Percentiles rank a stretch among this genome's conserved stretches.
These are phyloP conservation scores for Sympetrum striolatum DNA, from an alignment of 2,888 invertebrate species.

Conservation along the genomic window DNA sequence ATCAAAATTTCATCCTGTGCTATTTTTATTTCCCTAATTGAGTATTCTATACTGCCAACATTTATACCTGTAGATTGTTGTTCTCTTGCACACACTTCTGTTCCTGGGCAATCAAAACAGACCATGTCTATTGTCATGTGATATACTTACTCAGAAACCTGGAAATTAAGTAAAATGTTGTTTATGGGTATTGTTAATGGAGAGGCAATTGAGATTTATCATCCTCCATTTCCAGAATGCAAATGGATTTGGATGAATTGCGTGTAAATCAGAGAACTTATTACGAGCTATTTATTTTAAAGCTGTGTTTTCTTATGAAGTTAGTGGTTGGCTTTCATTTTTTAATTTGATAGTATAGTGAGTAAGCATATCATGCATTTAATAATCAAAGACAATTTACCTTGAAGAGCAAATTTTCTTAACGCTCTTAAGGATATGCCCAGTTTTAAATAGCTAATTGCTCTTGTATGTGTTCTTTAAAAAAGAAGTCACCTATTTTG, in stretches of 20 bases:
- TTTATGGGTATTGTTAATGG: neutral
- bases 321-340: neutral
- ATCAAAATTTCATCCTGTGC: slow-evolving; percentile 7
- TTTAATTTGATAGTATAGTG: slow-evolving; percentile 11
- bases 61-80: slow-evolving; percentile 21
- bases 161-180: neutral
- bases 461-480: slow-evolving; percentile 38
- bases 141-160: slow-evolving; percentile 37
- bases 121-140: slow-evolving; percentile 37
- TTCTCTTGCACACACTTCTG: slow-evolving; percentile 34
- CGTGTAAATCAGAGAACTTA: neutral
- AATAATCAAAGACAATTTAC: slow-evolving; percentile 29
- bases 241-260: neutral
- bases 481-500: slow-evolving; percentile 30
- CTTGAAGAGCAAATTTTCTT: slow-evolving; percentile 8
- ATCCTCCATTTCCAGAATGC: neutral
- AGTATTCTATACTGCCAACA: slow-evolving; percentile 23
- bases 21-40: neutral
- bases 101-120: slow-evolving; percentile 25
- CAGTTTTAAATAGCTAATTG: slow-evolving; percentile 37
- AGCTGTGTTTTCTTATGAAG: neutral
- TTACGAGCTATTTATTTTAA: slow-evolving; percentile 20
- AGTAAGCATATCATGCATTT: slow-evolving; percentile 43
- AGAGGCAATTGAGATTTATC: neutral
- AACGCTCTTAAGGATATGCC: slow-evolving; percentile 9